Conservation (phyloP, 37 sponge, comb jelly and placozoan species). For the Axinella damicornis region DNA sequence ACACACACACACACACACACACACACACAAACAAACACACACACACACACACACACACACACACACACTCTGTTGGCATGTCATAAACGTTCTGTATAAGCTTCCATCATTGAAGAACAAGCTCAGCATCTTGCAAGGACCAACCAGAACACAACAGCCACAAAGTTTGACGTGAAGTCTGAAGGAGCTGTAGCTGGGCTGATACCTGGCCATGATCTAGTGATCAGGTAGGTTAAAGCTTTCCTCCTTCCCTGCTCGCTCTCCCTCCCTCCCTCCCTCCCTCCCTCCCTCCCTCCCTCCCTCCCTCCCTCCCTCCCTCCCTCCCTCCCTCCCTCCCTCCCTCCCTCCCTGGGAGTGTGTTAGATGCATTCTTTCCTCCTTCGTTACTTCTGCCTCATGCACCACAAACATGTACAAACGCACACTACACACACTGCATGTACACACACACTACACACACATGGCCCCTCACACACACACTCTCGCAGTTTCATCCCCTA, state of each 20-base stretch:
- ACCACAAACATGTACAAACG: not conserved
- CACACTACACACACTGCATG: not conserved
- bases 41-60: no score
- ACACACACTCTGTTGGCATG: not conserved
- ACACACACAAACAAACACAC: no score
- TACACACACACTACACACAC: not conserved
- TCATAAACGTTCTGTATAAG: conserved; percentile 34
- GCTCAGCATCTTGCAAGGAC: conserved; percentile 59
- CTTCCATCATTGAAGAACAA: conserved; percentile 68
- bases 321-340: not conserved
- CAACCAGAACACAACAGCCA: conserved; percentile 63
- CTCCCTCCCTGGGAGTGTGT: not conserved
- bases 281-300: no score
- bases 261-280: not conserved
- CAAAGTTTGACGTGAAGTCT: conserved; percentile 46
- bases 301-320: no score
- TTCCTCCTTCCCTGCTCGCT: not conserved
- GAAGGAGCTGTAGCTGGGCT: conserved; percentile 35
- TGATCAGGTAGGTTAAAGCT: conserved; percentile 64
- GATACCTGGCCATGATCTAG: conserved; percentile 76
- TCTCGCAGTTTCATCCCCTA: conserved; percentile 84
- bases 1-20: no score
- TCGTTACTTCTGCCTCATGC: not conserved
- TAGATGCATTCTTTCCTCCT: no score
- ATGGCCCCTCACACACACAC: not conserved